Evolutionary conservation across 2,888 invertebrate species (phyloP), one percentile per base, ranked within the genome.

Genomic region (Drosophila borborema): DNA sequence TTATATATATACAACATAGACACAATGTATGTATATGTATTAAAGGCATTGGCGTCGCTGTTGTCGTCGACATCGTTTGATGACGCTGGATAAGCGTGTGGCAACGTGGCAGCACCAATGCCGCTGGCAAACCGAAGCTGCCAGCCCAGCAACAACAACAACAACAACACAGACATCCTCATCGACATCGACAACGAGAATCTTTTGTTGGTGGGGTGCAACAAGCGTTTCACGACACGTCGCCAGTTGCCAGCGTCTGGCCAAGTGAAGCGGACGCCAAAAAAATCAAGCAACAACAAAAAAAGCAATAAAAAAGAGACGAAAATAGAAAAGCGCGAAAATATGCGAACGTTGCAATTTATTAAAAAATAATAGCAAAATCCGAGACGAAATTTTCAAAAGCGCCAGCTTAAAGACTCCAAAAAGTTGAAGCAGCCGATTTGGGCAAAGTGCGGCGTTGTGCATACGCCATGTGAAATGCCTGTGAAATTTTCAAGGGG

Each of bases 31-130:
- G 4, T n/a, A 18, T n/a, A 20, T 38, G 31, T 54, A 56, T 38
- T 53, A 59, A 60, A 71, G 64, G 60, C 65, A 63, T 65, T 74
- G 82, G 75, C 75, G 75, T 65, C 58, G 67, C 53, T 65, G 74
- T 64, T 84, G 77, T 70, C 80, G 79, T 73, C 85, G 74, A 75
- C 88, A 87, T 82, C 90, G 88, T 80, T 86, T 87, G 85, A 86
- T 86, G 86, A 58, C 86, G 76, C 78, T 80, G 60, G 88, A 86
- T 86, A 86, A 85, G 86, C 89, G 84, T 64, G 84, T 86, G 81
- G 83, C 86, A 88, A 76, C 68, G 59, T 69, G 66, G 73, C 78
- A 67, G 65, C 54, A 74, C 74, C 82, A 86, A 82, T 81, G 84
- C 86, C 89, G 82, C 85, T 77, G 82, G 84, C 89, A 72, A 69